Evolutionary conservation across 1,140 invertebrate genomes (phyloP), one percentile per base, ranked within the genome.

Genomic region (Ganaspis sp.): DNA sequence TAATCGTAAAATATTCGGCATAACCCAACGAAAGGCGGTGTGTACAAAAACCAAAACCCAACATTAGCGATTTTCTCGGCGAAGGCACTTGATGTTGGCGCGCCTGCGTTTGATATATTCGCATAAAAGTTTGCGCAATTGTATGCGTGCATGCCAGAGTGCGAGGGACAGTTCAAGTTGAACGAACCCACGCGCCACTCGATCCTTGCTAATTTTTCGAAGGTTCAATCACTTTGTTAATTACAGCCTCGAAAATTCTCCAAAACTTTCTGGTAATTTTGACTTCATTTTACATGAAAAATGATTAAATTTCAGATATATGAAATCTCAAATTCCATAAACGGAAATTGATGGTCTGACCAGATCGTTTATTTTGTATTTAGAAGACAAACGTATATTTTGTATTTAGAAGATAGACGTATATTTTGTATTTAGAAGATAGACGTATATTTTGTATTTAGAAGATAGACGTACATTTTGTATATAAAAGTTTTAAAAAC

Each of bases 161-260:
- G 26, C 45, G 73, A 81, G 74, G 64, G 74, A 75, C 81, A 74
- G 73, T 69, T 72, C 75, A 85, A 86, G 88, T 89, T 89, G 87
- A 89, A 89, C 85, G 88, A 89, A 89, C 88, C 84, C 85, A 84
- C 84, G 86, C 77, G 86, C 82, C 21, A 74, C 79, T 81, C 77
- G 76, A 85, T 78, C 76, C 80, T 86, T 80, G 83, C 81, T 85
- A 87, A 87, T 88, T 88, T 87, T 85, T 86, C 83, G 74, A 78
- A 80, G 58, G 69, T 54, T 70, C 23, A 21, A 26, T 64, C 45
- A 49, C 15, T 49, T n/a, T 6, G 17, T 49, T 49, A 49, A 15
- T 49, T 6, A 17, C 17, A 15, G 45, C 40, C 40, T 11, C 12
- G 12, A 45, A 45, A 45, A 45, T 45, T 45, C 40, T 15, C 40